A percentile compares a stretch with the other conserved stretches of the same genome.
phyloP scores from a whole-genome alignment of 2,113 vertebrate species.

The Carassius carassius region DNA sequence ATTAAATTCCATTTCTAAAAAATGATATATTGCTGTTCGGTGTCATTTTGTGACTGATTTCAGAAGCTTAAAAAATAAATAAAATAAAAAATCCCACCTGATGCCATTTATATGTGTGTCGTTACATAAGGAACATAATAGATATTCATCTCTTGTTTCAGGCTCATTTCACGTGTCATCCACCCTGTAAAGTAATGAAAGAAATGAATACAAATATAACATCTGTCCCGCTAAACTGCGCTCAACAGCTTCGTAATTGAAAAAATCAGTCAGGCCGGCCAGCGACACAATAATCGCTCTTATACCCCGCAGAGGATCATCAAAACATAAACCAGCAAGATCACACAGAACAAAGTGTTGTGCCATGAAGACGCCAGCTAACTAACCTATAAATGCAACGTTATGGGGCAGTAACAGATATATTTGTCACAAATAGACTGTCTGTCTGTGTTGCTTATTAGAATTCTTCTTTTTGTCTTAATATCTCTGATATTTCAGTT shows the following conservation, averaged over 20 bases:
- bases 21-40: neutral
- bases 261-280: conserved; percentile 52
- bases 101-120: conserved; percentile 39
- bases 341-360: conserved; percentile 18
- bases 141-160: conserved; percentile 51
- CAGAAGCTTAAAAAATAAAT: neutral
- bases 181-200: conserved; percentile 44
- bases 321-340: conserved; percentile 33
- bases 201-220: conserved; percentile 54
- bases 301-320: conserved; percentile 15
- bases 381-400: neutral
- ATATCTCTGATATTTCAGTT: conserved; percentile 4
- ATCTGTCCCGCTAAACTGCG: conserved; percentile 51
- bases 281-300: conserved; percentile 40
- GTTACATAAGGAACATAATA: conserved; percentile 42
- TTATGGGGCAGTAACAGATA: neutral
- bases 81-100: neutral
- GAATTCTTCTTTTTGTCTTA: conserved; percentile 11
- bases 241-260: conserved; percentile 52
- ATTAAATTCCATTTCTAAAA: neutral
- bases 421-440: neutral
- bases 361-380: conserved; percentile 11
- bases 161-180: conserved; percentile 51
- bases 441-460: neutral
- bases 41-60: neutral